Base-by-base conservation (phyloP, 2,113 vertebrate genomes). In the Nothobranchius kuhntae region DNA sequence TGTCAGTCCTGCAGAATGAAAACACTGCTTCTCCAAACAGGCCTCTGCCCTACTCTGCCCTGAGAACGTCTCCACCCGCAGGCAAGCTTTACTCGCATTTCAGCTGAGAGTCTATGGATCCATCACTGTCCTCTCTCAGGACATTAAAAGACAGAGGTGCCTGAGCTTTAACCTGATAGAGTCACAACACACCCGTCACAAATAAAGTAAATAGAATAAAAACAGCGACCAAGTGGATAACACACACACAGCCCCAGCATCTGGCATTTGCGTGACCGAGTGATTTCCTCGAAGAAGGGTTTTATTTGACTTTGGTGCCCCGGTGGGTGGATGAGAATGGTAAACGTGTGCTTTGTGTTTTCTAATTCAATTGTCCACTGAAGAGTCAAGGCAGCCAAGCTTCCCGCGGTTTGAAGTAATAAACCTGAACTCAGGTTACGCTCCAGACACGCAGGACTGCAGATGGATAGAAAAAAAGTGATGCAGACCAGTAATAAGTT, bases 161-260 rank as follows among this genome's bases (percentile, higher is more conserved):
- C 70, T 52, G 71, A 45, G 44, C 12, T 26, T 78, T 58, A 85
- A 82, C 79, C 44, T 40, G 7, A 65, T 77, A 75, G 68, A 69
- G 74, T 81, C 86, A 83, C 83, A 83, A 83, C 86, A 88, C 81
- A 89, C 77, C 57, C 86, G 85, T 87, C 84, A 83, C 65, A 48
- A 21, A 21, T 21, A 21, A 21, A 21, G 21, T 21, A 71, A 81
- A 90, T 68, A 85, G 77, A 78, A 90, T 89, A 60, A 44, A 72
- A 87, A 82, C 63, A 44, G 48, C 17, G 51, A 87, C 81, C 84
- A 63, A 45, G 9, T 11, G 44, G 9, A 45, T 12, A 13, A 12
- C 44, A 45, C 12, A 12, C 44, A 45, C 42, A 44, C 42, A 44
- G 7, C 2, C 44, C 3, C 44, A 73, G 72, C 62, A 55, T 57